Base-by-base conservation (phyloP, 2,113 vertebrate species). In the Ceratotherium simum region DNA sequence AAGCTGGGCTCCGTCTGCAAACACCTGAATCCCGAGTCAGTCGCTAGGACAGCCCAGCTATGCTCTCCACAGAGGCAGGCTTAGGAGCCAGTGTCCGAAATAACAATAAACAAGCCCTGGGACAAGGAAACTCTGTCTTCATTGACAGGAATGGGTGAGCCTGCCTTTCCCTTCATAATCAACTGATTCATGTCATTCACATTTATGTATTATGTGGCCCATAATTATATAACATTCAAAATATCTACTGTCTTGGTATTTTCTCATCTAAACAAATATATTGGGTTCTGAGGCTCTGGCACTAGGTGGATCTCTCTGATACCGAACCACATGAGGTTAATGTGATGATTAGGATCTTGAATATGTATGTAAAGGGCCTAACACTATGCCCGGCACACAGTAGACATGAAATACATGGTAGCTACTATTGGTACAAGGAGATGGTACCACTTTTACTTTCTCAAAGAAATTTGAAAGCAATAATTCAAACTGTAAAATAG, bases 41-140 rank as follows among this genome's bases (percentile, higher is more conserved):
- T 31, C 0, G 6, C 79, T 48, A 83, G 39, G 13, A 56, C 10
- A 48, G 54, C 31, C 10, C 10, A 21, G 67, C 29, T 31, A 9
- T 39, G 20, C 6, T n/a, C 60, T 85, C 69, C 81, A 79, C 48
- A 64, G 64, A 42, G n/a, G 73, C 54, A 67, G 33, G 48, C n/a
- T 87, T 67, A 73, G 56, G 29, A 80, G 64, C 42, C 33, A 21
- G 54, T 5, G 14, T 81, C 79, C 92, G 64, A 73, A 73, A 25
- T 69, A 83, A 91, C 87, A 91, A 78, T 10, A 89, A 97, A 62
- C 39, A 73, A 80, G 25, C 60, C n/a, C n/a, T n/a, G n/a, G 86
- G 69, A 86, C 73, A 95, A 78, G 58, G 69, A 86, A 86, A 75
- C 33, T 8, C 62, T 62, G 60, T 90, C 81, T 93, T 78, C n/a